Percentiles rank a stretch among this genome's conserved stretches.
These are phyloP conservation scores for Otus scops DNA, from an alignment of 2,797 vertebrate species.

Conservation along the genomic window DNA sequence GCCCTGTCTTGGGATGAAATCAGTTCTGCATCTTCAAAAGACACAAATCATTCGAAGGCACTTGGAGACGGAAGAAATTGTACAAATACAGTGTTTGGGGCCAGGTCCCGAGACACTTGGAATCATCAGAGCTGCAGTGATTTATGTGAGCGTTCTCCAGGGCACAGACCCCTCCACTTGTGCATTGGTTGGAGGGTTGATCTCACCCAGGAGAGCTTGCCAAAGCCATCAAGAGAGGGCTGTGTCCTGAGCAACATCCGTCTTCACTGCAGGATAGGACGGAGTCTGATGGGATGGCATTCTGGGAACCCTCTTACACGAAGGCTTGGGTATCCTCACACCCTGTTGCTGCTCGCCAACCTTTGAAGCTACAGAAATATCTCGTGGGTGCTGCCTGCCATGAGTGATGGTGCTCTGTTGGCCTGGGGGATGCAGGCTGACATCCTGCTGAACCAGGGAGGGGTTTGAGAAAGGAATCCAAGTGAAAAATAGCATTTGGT, in stretches of 20 bases:
- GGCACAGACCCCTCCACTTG: rapidly evolving
- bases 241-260: neutral
- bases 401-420: neutral
- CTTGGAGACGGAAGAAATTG: rapidly evolving
- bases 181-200: neutral
- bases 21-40: neutral
- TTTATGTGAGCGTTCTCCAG: neutral
- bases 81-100: neutral
- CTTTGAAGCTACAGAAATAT: neutral
- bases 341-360: neutral
- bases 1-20: neutral
- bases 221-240: neutral
- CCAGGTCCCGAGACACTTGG: neutral
- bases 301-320: neutral
- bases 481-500: neutral
- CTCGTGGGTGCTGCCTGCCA: neutral
- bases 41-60: neutral
- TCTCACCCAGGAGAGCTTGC: neutral
- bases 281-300: neutral
- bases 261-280: neutral
- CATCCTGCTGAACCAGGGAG: neutral
- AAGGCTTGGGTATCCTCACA: neutral
- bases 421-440: neutral
- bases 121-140: neutral
- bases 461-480: neutral